Evolutionary conservation across 2,888 invertebrate species (phyloP).

Genomic region (Blastobasis adustella): DNA sequence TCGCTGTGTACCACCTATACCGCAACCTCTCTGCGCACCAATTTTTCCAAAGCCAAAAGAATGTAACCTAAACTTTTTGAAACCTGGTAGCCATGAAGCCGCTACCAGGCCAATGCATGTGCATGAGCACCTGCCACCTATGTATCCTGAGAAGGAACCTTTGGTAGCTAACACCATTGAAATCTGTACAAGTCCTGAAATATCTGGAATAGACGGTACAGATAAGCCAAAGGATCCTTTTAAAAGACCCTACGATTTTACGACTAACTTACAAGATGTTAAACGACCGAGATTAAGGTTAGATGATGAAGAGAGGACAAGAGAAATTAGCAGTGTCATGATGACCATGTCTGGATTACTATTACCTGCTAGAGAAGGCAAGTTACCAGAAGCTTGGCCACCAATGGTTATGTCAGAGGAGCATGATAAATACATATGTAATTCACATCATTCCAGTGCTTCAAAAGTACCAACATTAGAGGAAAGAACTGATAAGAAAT

Average conservation of each 20-base stretch:
- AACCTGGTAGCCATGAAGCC: conserved; percentile 94
- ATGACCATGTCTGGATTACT: conserved; percentile 95
- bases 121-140: conserved; percentile 93
- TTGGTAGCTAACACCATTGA: conserved; percentile 66
- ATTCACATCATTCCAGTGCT: conserved; percentile 65
- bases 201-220: conserved; percentile 67
- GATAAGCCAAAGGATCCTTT: conserved; percentile 74
- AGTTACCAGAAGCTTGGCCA: conserved; percentile 88
- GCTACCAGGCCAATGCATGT: conserved; percentile 92
- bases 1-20: conserved; percentile 86
- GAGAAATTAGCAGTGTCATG: conserved; percentile 95
- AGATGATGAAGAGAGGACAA: conserved; percentile 83
- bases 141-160: conserved; percentile 80
- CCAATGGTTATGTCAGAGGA: conserved; percentile 76
- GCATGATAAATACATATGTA: conserved; percentile 68
- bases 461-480: conserved; percentile 56
- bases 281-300: conserved; percentile 76
- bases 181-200: conserved; percentile 64
- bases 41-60: conserved; percentile 86
- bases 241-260: conserved; percentile 79
- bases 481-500: conserved; percentile 61
- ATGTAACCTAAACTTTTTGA: conserved; percentile 90
- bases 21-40: conserved; percentile 79
- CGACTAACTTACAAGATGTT: conserved; percentile 75
- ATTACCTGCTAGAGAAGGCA: conserved; percentile 93